Evolutionary conservation across 2,113 vertebrate genomes (phyloP), one percentile per base, ranked within the genome.

Genomic region (Cryptotis parvus): DNA sequence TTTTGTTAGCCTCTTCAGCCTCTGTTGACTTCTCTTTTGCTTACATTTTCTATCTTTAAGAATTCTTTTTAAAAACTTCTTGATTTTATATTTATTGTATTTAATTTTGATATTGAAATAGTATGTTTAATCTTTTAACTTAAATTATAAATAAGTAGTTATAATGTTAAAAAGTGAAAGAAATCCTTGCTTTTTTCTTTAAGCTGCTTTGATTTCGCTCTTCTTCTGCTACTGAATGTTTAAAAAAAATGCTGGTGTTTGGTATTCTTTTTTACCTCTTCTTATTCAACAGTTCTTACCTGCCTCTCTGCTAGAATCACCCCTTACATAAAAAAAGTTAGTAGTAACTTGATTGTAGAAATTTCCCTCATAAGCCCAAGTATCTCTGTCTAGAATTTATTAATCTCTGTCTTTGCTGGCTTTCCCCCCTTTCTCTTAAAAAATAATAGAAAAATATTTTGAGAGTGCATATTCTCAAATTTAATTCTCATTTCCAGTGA

Each of bases 391-490:
- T 41, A 84, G 58, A 77, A 45, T 83, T 70, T 22, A 41, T 79
- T 77, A 55, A 37, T 81, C 80, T 88, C 9, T 37, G 5, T 79
- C 35, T 79, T 61, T 45, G 41, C 16, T 61, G 63, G 7, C 63
- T 76, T 52, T n/a, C 81, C 6, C 24, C 87, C 18, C 74, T 87
- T 55, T 77, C 33, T 70, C 33, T 31, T 45, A 20, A 85, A 81
- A 87, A 33, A 31, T 16, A n/a, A 87, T 18, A 45, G 49, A 79
- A 87, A 85, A 74, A 58, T 73, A 83, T 63, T 90, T 84, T 89
- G 18, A 80, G 1, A 33, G 6, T 65, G 43, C 2, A 7, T 77
- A 33, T 78, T 79, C 69, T 70, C 70, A 31, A 39, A 63, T 29
- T 65, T 58, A 16, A 11, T 9, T 87, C 43, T 88, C 29, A 45